Evolutionary conservation across 1,140 invertebrate genomes (phyloP).

Genomic region (Zophobas atratus): DNA sequence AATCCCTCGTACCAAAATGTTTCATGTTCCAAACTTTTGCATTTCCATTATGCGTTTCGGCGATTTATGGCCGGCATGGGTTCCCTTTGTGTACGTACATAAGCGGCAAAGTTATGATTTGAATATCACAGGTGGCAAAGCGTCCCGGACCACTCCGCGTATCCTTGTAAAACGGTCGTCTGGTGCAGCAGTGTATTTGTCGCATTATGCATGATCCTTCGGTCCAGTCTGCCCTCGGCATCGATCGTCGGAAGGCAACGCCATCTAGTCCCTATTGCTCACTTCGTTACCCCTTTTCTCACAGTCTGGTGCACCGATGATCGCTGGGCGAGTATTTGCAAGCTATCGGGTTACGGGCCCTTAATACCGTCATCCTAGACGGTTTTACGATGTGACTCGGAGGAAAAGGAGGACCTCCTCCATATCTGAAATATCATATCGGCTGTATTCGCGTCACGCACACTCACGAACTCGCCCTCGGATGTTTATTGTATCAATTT

Average conservation of each 20-base stretch:
- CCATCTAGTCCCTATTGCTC: constrained; percentile 52
- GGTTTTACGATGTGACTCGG: constrained; percentile 36
- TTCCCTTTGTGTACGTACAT: no score
- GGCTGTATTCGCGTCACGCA: constrained; percentile 51
- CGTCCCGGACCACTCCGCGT: neutral
- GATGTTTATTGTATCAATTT: constrained; percentile 57
- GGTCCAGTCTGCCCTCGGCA: constrained; percentile 35
- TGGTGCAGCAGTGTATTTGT: constrained; percentile 39
- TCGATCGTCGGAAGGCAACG: constrained; percentile 34
- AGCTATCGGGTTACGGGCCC: constrained; percentile 40
- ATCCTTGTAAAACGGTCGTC: constrained; percentile 7
- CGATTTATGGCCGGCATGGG: no score
- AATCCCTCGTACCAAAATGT: no score
- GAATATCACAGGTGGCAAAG: neutral
- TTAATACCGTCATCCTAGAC: constrained; percentile 37
- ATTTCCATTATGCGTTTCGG: no score
- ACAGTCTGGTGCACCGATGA: constrained; percentile 56
- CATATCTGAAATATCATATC: constrained; percentile 40
- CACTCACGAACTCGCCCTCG: constrained; percentile 51
- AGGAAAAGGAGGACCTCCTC: constrained; percentile 26
- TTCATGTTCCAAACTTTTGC: no score
- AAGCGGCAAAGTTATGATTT: neutral
- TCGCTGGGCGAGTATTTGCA: constrained; percentile 35
- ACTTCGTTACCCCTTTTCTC: constrained; percentile 56
- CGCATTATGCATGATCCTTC: constrained; percentile 43